Conservation (phyloP, 2,113 vertebrate genomes). For the Myanophis thanlyinensis region DNA sequence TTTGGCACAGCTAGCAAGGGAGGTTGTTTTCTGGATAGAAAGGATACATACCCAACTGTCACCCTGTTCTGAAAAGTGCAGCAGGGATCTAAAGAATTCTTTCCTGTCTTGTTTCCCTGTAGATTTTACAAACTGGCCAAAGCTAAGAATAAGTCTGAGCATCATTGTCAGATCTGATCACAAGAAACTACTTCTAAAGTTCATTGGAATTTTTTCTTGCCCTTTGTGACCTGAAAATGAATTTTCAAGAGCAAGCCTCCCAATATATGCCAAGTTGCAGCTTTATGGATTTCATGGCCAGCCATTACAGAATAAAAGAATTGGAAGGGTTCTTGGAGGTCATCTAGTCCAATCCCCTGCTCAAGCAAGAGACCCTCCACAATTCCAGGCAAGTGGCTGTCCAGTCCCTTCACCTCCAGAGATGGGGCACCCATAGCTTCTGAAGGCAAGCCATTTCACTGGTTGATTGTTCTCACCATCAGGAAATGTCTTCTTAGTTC, state of each 20-base stretch:
- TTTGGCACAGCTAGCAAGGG: neutral
- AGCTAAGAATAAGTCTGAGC: neutral
- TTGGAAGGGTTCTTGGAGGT: no score
- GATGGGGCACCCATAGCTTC: no score
- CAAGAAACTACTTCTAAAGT: neutral
- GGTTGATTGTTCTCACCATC: no score
- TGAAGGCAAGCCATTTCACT: no score
- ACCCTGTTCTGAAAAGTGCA: neutral
- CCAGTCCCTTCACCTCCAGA: no score
- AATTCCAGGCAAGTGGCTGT: no score
- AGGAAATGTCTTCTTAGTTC: no score
- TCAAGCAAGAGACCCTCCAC: no score
- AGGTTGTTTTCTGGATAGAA: neutral
- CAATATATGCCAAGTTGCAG: no score
- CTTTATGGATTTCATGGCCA: no score
- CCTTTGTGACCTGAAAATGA: neutral
- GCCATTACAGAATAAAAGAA: no score
- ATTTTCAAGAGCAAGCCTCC: neutral
- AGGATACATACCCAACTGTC: neutral
- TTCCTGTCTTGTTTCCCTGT: neutral
- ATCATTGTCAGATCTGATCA: neutral
- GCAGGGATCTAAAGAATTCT: neutral
- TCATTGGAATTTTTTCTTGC: neutral
- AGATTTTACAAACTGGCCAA: neutral
- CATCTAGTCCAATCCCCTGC: no score